A percentile compares a stretch with the other conserved stretches of the same genome.
phyloP scores from a whole-genome alignment of 2,113 vertebrate genomes.

The Grantiella picta region DNA sequence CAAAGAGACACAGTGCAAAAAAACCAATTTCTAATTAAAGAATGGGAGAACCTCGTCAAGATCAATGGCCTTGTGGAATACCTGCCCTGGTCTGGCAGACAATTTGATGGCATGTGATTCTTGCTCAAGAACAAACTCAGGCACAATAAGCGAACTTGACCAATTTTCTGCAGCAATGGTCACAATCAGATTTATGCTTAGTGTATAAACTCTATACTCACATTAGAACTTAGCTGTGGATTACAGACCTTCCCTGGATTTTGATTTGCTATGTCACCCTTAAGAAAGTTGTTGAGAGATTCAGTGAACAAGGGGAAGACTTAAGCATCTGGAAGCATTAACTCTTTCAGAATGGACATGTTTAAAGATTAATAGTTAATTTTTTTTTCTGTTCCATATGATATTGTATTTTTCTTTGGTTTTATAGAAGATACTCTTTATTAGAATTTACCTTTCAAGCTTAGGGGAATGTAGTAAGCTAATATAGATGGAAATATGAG shows the following conservation, averaged over 20 bases:
- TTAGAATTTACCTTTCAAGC: neutral
- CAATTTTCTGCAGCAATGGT: neutral
- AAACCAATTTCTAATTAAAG: neutral
- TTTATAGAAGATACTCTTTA: neutral
- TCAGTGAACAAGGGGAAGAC: neutral
- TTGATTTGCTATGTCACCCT: neutral
- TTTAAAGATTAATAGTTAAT: neutral
- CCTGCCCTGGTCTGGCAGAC: neutral
- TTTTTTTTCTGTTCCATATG: neutral
- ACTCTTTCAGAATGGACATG: neutral
- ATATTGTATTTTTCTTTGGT: neutral
- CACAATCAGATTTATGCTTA: neutral
- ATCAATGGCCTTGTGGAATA: fast-evolving
- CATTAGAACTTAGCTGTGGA: neutral
- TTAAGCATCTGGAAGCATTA: neutral
- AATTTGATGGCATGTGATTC: neutral
- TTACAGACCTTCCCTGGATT: neutral
- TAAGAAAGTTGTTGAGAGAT: neutral
- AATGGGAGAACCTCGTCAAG: neutral
- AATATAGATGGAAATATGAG: neutral
- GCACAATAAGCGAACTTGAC: neutral
- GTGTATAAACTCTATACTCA: neutral
- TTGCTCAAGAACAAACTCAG: neutral
- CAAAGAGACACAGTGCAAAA: neutral
- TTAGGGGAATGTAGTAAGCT: neutral